These are phyloP conservation scores for Pseudochromis fuscus DNA, from an alignment of 2,797 vertebrate genomes.

Conservation along the genomic window DNA sequence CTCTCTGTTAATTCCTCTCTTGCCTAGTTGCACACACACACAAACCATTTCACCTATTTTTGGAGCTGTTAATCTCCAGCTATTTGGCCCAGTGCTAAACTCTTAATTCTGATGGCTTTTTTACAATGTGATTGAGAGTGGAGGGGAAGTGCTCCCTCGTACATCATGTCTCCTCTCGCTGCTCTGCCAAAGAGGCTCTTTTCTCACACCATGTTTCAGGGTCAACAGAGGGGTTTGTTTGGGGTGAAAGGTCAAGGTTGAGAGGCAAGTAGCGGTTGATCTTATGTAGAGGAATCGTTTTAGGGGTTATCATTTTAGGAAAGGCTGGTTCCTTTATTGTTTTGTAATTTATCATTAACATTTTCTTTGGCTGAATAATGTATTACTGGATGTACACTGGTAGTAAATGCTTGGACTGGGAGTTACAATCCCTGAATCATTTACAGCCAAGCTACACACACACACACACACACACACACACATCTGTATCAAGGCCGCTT, in stretches of 20 bases:
- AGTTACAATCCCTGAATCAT: conserved; percentile 10
- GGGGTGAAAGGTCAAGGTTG: conserved; percentile 48
- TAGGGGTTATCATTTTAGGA: not conserved
- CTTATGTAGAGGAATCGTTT: not conserved
- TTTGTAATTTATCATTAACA: not conserved
- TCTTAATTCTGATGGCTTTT: conserved; percentile 71
- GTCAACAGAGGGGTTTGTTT: conserved; percentile 29
- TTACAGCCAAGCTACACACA: conserved; percentile 26
- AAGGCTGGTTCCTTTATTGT: not conserved
- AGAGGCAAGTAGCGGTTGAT: conserved; percentile 12
- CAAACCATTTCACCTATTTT: conserved; percentile 68
- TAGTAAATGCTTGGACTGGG: not conserved
- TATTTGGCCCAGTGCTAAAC: conserved; percentile 71
- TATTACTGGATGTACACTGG: not conserved
- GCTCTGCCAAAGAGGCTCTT: conserved; percentile 32
- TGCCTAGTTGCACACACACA: not conserved
- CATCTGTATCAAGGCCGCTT: conserved; percentile 13
- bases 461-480: not conserved
- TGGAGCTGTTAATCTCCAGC: conserved; percentile 71
- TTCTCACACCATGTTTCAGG: conserved; percentile 34
- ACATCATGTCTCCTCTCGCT: conserved; percentile 33
- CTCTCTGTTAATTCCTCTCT: conserved; percentile 33
- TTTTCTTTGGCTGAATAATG: not conserved
- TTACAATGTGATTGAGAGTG: conserved; percentile 63
- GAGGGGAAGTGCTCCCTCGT: conserved; percentile 30